Percentiles rank a stretch among this genome's conserved stretches.
phyloP scores from a whole-genome alignment of 2,113 vertebrate genomes.

The Trogon melanurus region DNA sequence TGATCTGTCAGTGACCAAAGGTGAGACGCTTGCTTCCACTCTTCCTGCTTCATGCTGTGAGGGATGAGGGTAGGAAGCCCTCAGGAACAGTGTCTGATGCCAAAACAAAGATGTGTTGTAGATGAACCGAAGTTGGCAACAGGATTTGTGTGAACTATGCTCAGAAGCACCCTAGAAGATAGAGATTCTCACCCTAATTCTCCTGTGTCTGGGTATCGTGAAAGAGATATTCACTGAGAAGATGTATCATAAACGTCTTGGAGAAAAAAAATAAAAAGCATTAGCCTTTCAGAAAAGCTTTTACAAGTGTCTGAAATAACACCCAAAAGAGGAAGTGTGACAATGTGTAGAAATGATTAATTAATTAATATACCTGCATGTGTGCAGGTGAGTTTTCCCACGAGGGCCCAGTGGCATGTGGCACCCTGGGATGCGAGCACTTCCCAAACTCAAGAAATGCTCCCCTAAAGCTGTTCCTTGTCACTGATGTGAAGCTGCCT shows the following conservation, averaged over 20 bases:
- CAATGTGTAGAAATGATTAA: neutral
- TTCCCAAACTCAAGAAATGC: neutral
- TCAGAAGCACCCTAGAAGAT: neutral
- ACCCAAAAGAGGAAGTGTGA: neutral
- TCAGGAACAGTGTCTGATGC: neutral
- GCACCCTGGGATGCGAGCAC: neutral
- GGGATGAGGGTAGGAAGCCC: neutral
- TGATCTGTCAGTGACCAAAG: constrained; percentile 14
- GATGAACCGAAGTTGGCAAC: neutral
- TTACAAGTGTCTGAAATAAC: neutral
- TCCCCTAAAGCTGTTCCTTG: neutral
- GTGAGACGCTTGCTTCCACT: neutral
- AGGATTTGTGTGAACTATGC: neutral
- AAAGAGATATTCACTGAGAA: neutral
- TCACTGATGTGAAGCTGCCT: neutral
- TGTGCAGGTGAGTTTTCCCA: neutral
- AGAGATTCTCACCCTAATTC: neutral
- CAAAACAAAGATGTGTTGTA: neutral
- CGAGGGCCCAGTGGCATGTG: too few relatives aligned
- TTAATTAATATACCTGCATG: neutral
- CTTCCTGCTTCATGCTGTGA: neutral
- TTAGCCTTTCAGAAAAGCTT: neutral
- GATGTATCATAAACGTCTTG: neutral
- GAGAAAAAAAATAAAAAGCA: neutral
- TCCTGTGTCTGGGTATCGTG: neutral